Percentiles rank a stretch among this genome's conserved stretches.
Conservation (phyloP, 2,113 vertebrate genomes). For the Sinocyclocheilus grahami region DNA sequence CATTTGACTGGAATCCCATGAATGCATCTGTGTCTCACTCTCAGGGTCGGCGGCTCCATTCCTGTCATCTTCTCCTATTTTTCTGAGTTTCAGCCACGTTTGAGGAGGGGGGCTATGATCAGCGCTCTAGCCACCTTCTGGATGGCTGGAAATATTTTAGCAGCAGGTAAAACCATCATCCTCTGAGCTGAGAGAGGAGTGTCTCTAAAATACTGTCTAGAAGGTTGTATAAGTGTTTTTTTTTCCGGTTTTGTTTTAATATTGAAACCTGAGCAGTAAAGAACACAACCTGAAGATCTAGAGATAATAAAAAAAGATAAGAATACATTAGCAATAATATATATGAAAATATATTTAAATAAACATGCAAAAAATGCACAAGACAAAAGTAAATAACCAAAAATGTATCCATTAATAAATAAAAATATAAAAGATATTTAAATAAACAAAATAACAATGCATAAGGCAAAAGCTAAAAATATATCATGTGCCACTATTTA, state of each 20-base stretch:
- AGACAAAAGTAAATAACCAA: not conserved
- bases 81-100: slow-evolving; percentile 77
- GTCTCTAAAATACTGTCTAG: not conserved
- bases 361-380: not conserved
- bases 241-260: not conserved
- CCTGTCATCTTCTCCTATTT: slow-evolving; percentile 82
- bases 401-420: not conserved
- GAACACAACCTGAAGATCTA: not conserved
- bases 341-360: not conserved
- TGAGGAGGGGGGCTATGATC: slow-evolving; percentile 75
- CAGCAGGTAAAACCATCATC: slow-evolving; percentile 67
- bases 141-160: slow-evolving; percentile 81
- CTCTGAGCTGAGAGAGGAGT: not conserved
- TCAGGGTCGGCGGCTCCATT: slow-evolving; percentile 77
- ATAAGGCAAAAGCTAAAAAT: not conserved
- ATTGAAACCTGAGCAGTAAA: not conserved
- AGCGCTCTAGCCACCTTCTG: slow-evolving; percentile 79
- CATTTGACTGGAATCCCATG: not conserved
- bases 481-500: too few species aligned
- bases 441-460: not conserved
- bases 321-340: not conserved
- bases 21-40: not conserved
- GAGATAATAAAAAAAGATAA: not conserved
- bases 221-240: not conserved
- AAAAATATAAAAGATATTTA: not conserved